A percentile compares a stretch with the other conserved stretches of the same genome.
phyloP scores from a whole-genome alignment of 2,888 invertebrate species.

The Anodontia alba region DNA sequence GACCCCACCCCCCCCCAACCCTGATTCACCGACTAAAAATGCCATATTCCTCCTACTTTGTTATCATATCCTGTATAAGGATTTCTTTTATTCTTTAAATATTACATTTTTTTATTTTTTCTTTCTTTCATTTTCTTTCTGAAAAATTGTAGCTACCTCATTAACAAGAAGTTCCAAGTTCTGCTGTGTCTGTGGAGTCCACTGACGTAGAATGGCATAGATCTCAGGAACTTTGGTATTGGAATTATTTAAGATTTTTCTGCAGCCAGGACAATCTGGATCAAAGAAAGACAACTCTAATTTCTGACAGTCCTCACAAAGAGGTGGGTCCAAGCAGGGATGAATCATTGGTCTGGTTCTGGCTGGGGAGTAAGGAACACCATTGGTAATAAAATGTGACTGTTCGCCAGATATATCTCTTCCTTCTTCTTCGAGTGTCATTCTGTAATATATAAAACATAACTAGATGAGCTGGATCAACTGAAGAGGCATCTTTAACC shows the following conservation, averaged over 20 bases:
- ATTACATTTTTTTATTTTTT: too few relatives aligned
- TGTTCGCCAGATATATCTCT: slow-evolving; percentile 36
- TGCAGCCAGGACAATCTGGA: slow-evolving; percentile 85
- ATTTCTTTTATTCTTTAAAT: too few relatives aligned
- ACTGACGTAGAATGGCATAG: slow-evolving; percentile 86
- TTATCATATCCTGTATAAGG: too few relatives aligned
- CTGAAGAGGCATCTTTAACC: too few relatives aligned
- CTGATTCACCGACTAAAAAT: too few relatives aligned
- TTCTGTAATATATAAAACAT: slow-evolving; percentile 51
- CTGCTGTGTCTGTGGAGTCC: slow-evolving; percentile 86
- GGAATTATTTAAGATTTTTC: slow-evolving; percentile 81
- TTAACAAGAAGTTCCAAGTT: slow-evolving; percentile 84
- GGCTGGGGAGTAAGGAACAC: slow-evolving; percentile 46
- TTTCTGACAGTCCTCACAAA: slow-evolving; percentile 85
- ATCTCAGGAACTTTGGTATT: slow-evolving; percentile 85
- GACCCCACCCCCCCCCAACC: too few relatives aligned
- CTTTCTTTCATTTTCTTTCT: too few relatives aligned
- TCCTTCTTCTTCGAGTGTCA: slow-evolving; percentile 69
- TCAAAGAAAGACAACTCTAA: slow-evolving; percentile 85
- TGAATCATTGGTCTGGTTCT: slow-evolving; percentile 83
- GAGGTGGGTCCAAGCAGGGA: slow-evolving; percentile 85
- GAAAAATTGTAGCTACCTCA: slow-evolving; percentile 84
- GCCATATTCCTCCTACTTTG: too few relatives aligned
- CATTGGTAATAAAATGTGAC: slow-evolving; percentile 35
- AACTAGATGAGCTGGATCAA: too few relatives aligned